A percentile compares a stretch with the other conserved stretches of the same genome.
Evolutionary conservation across 1,140 invertebrate genomes (phyloP).

Genomic region (Cyrtorhinus lividipennis): DNA sequence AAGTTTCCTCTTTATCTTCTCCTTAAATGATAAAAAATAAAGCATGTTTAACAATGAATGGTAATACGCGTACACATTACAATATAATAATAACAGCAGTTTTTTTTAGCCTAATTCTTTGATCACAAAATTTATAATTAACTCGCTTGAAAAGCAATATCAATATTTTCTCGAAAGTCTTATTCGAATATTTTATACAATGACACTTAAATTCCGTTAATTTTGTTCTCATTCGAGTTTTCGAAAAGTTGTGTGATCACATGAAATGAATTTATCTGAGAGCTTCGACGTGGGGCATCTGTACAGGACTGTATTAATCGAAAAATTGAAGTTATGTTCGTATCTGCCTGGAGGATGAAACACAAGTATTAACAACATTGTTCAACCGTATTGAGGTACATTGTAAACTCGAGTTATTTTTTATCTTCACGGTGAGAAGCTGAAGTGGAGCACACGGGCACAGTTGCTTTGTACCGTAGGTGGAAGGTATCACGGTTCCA

Average conservation of each 20-base stretch:
- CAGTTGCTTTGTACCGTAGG: no score
- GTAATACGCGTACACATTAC: constrained; percentile 18
- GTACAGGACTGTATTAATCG: no score
- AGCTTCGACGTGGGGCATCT: no score
- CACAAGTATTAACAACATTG: no score
- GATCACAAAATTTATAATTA: constrained; percentile 17
- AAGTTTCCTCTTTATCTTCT: background rate
- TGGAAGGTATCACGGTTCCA: no score
- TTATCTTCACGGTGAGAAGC: no score
- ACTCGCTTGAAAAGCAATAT: constrained; percentile 9
- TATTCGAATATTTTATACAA: constrained; percentile 16
- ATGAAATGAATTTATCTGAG: no score
- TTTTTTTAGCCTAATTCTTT: constrained; percentile 14
- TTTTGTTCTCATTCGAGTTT: background rate
- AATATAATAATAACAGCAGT: constrained; percentile 1
- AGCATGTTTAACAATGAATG: constrained; percentile 18
- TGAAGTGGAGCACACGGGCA: no score
- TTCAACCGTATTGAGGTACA: no score
- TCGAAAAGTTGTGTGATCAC: background rate
- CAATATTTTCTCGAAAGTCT: constrained; percentile 13
- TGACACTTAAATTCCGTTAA: constrained; percentile 13
- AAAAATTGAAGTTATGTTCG: no score
- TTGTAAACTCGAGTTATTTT: no score
- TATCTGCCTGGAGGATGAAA: no score
- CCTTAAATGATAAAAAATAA: constrained; percentile 16